Percentiles rank a stretch among this genome's conserved stretches.
Conservation (phyloP, 2,797 vertebrate genomes). For the Hipposideros larvatus region DNA sequence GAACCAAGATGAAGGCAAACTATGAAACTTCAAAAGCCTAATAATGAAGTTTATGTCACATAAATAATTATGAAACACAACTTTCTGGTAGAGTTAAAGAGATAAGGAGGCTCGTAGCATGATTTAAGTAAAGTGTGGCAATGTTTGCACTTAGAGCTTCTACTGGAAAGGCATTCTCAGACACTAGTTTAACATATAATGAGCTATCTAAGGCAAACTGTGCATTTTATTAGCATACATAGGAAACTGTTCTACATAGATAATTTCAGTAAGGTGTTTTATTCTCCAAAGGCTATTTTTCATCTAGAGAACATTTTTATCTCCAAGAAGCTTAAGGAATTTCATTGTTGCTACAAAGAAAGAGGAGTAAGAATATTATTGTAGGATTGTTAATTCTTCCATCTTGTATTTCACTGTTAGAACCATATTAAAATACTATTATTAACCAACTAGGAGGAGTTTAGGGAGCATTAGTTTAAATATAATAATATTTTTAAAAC, state of each 20-base stretch:
- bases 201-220: not conserved
- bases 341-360: not conserved
- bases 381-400: not conserved
- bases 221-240: not conserved
- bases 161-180: not conserved
- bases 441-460: not conserved
- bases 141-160: not conserved
- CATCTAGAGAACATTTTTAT: not conserved
- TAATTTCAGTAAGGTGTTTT: slow-evolving; percentile 3
- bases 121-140: not conserved
- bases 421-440: not conserved
- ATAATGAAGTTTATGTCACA: not conserved
- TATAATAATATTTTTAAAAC: not conserved
- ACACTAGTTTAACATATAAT: not conserved
- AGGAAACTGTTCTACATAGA: not conserved
- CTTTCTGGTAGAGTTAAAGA: not conserved
- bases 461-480: not conserved
- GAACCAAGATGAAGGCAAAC: not conserved
- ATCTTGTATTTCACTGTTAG: not conserved
- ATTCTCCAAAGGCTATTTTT: not conserved
- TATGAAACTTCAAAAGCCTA: not conserved
- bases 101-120: not conserved
- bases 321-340: not conserved
- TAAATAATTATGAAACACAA: not conserved
- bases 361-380: not conserved